Evolutionary conservation across 2,797 vertebrate genomes (phyloP), one percentile per base, ranked within the genome.

Genomic region (Rhinoraja longicauda): DNA sequence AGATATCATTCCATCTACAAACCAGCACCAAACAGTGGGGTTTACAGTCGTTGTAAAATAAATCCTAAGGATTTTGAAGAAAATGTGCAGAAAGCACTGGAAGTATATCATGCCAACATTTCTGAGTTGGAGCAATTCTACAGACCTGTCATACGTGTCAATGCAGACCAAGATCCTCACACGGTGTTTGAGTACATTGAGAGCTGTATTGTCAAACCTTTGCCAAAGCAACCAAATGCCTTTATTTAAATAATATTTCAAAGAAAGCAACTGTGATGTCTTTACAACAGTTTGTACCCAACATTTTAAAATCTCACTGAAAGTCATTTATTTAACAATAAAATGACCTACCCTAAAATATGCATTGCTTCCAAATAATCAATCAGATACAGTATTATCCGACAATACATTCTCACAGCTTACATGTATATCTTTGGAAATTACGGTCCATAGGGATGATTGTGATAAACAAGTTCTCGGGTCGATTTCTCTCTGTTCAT

Each of bases 131-230:
- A 97, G 95, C 93, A 94, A n/a, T 95, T 97, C 78, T 99, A 97
- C 93, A 93, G 95, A 93, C 94, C 95, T 10, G 96, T 96, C 4
- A 94, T 97, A 94, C 93, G 94, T 2, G 26, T 99, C 93, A 97
- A 97, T 0, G 97, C 97, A 32, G 98, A 98, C 94, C 98, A 98
- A 95, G 97, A 98, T 93, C 97, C 98, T 0, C 95, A 96, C 75
- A 95, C 94, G 0, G 95, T 99, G 93, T 98, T 97, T 57, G 98
- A 98, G 95, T 95, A 96, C 93, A 94, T 99, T 81, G 98, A 98
- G 95, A 98, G 97, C 72, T 96, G 96, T 8, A 93, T 97, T 93
- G 95, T 97, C 78, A 96, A 95, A 0, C 96, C 96, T 0, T 94
- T 96, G 93, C 95, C 97, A 95, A 93, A 73, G 45, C 24, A 57